A percentile compares a stretch with the other conserved stretches of the same genome.
Conservation (phyloP, 2,113 vertebrate species). For the Procavia capensis region DNA sequence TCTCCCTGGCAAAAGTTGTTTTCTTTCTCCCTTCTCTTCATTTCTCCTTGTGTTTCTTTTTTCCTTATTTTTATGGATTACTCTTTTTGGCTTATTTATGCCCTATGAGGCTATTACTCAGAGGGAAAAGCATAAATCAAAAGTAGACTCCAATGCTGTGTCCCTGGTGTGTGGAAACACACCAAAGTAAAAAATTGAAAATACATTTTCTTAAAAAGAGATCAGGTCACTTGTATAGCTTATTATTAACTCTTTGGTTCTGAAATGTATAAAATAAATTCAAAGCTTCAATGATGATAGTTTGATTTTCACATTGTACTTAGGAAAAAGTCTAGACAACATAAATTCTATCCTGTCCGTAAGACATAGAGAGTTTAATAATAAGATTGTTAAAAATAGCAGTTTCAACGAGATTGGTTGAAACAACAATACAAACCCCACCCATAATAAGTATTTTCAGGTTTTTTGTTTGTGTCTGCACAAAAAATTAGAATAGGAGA, state of each 20-base stretch:
- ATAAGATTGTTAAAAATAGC: background rate
- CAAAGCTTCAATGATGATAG: background rate
- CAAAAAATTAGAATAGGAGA: background rate
- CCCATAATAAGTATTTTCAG: background rate
- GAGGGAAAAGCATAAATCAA: background rate
- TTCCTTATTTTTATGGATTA: background rate
- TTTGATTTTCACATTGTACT: background rate
- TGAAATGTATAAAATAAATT: background rate
- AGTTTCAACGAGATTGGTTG: background rate
- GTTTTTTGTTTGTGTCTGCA: background rate
- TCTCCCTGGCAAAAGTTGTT: background rate
- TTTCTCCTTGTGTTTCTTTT: background rate
- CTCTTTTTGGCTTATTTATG: background rate
- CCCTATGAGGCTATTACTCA: constrained; percentile 6
- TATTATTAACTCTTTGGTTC: background rate
- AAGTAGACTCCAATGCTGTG: background rate
- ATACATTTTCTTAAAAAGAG: constrained; percentile 8
- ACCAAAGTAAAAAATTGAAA: background rate
- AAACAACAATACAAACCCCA: background rate
- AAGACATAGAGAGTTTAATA: background rate
- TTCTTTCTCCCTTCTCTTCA: background rate
- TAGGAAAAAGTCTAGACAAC: background rate
- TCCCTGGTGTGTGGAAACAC: constrained; percentile 27
- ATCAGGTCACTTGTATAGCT: background rate
- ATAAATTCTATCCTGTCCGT: background rate